Base-by-base conservation (phyloP, 2,797 vertebrate species). In the Corythornis leucogaster region DNA sequence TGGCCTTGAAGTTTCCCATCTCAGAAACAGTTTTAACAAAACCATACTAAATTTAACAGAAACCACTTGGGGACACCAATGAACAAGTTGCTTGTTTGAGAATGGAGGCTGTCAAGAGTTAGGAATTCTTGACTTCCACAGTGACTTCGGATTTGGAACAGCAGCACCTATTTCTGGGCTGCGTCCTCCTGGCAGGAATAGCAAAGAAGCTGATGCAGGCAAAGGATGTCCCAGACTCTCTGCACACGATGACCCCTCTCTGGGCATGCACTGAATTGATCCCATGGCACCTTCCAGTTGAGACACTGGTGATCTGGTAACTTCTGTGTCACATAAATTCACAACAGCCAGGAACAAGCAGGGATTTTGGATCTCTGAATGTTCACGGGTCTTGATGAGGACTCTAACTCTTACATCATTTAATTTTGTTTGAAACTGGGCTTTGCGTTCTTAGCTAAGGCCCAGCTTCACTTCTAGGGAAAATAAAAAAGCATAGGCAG, bases 261-360 rank as follows among this genome's bases (percentile, higher is more conserved):
- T 1, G 3, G 68, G 38, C 6, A 4, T 1, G 0, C 11, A 30
- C 24, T 70, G 26, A 81, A 42, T 0, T 35, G 35, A 50, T 76
- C 46, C 46, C 33, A 24, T 3, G 15, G 25, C 17, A 43, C 11
- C 0, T 62, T 33, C n/a, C 3, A 0, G 11, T 3, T 38, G 61
- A 73, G 73, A 62, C 12, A 30, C 1, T 40, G 57, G 26, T 51
- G 80, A 64, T 50, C 13, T 45, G 51, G 50, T 24, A 11, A 28
- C 28, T 61, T 53, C 28, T 1, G 5, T 70, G 57, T 15, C 53
- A 21, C 35, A 35, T 35, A 50, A 43, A 83, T 31, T 90, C 26
- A 17, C 25, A 42, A 33, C 30, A 57, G 42, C n/a, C 28, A 50
- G 12, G 7, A 26, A 69, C n/a, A 76, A 85, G 26, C 21, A 74